A percentile compares a stretch with the other conserved stretches of the same genome.
Conservation (phyloP, 2,888 invertebrate species). For the Macaria liturata region DNA sequence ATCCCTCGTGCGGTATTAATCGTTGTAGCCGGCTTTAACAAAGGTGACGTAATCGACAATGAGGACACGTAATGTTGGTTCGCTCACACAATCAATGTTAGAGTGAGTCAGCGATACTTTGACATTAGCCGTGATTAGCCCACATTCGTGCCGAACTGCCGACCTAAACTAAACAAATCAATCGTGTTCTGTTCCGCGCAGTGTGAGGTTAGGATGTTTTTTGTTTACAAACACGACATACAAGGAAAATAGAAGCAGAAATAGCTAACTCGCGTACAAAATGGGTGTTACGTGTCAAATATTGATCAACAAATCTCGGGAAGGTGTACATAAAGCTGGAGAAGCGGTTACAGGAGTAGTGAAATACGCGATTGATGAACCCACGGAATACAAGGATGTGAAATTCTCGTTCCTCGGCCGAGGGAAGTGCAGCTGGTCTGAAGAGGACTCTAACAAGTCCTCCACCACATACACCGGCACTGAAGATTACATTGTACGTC, state of each 20-base stretch:
- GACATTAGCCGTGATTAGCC: too few relatives aligned
- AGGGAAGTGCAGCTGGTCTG: conserved; percentile 27
- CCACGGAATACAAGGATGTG: conserved; percentile 29
- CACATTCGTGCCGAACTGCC: too few relatives aligned
- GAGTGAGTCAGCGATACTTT: background rate
- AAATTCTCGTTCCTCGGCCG: conserved; percentile 31
- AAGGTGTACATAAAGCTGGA: conserved; percentile 28
- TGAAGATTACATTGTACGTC: conserved; percentile 1
- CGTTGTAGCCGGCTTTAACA: background rate
- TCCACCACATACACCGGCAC: conserved; percentile 1
- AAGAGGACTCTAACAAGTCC: conserved; percentile 2
- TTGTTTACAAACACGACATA: too few relatives aligned
- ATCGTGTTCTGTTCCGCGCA: too few relatives aligned
- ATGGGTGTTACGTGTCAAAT: conserved; percentile 33
- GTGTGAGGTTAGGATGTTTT: too few relatives aligned
- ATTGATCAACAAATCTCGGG: conserved; percentile 24
- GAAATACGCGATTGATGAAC: conserved; percentile 24
- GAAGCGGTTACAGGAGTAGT: conserved; percentile 4
- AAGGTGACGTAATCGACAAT: background rate
- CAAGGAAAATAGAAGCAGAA: too few relatives aligned
- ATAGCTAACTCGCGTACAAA: background rate
- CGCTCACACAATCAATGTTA: background rate
- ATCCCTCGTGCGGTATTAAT: background rate
- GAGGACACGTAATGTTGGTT: background rate
- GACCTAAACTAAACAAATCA: too few relatives aligned